A percentile compares a stretch with the other conserved stretches of the same genome.
Evolutionary conservation across 2,797 vertebrate species (phyloP).

Genomic region (Epinephelus coioides): DNA sequence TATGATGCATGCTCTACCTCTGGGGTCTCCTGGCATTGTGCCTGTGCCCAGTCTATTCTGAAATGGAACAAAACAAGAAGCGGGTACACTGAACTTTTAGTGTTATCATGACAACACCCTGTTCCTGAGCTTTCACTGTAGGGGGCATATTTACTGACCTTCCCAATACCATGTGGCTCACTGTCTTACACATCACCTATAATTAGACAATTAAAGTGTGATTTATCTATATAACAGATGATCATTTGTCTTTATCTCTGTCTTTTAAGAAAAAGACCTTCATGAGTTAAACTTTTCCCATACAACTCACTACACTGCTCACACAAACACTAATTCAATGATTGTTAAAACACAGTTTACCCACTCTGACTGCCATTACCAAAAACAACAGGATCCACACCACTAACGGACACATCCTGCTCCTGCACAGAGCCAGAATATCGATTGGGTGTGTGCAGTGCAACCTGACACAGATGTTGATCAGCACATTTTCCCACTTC

Average conservation of each 20-base stretch:
- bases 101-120: slow-evolving; percentile 52
- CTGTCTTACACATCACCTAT: background rate
- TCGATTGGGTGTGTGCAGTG: background rate
- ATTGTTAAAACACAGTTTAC: background rate
- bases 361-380: background rate
- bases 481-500: slow-evolving; percentile 11
- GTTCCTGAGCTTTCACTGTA: slow-evolving; percentile 30
- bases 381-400: slow-evolving; percentile 19
- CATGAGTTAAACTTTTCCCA: too few relatives aligned
- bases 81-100: slow-evolving; percentile 12
- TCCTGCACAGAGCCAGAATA: background rate
- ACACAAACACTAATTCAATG: background rate
- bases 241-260: background rate
- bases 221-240: background rate
- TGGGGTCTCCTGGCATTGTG: background rate
- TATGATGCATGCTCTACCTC: background rate
- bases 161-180: background rate
- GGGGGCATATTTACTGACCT: slow-evolving; percentile 1
- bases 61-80: slow-evolving; percentile 66
- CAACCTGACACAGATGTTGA: background rate
- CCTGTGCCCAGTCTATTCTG: slow-evolving; percentile 18
- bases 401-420: background rate
- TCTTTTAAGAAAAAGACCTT: background rate
- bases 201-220: background rate
- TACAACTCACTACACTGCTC: background rate